A percentile compares a stretch with the other conserved stretches of the same genome.
Evolutionary conservation across 2,113 vertebrate species (phyloP).

Genomic region (Natator depressus): DNA sequence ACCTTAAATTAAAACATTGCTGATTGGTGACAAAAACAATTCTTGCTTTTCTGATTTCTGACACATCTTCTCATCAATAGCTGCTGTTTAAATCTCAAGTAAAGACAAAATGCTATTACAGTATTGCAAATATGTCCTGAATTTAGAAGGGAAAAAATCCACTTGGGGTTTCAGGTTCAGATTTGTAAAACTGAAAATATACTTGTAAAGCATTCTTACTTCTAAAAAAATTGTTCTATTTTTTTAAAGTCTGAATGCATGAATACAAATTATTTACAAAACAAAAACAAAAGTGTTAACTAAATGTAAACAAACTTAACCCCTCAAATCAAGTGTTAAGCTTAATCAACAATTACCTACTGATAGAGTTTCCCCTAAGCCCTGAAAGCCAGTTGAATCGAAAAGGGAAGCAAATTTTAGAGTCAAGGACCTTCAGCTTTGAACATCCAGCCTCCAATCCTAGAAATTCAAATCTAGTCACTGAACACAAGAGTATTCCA

Average conservation of each 20-base stretch:
- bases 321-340: neutral
- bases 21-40: neutral
- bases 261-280: neutral
- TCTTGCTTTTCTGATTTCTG: conserved; percentile 38
- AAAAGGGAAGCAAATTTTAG: neutral
- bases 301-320: neutral
- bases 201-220: neutral
- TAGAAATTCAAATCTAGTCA: neutral
- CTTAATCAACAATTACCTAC: neutral
- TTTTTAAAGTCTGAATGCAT: neutral
- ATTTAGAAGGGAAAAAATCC: neutral
- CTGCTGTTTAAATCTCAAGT: conserved; percentile 23
- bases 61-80: conserved; percentile 23
- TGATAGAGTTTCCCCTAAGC: neutral
- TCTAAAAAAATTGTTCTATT: neutral
- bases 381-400: neutral
- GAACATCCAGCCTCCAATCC: neutral
- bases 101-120: neutral
- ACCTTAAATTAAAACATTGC: conserved; percentile 45
- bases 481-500: neutral
- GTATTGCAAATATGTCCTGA: conserved; percentile 22
- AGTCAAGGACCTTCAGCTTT: neutral
- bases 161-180: neutral
- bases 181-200: neutral
- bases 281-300: neutral